Conservation (phyloP, 1,140 invertebrate species). For the Contarinia nasturtii region DNA sequence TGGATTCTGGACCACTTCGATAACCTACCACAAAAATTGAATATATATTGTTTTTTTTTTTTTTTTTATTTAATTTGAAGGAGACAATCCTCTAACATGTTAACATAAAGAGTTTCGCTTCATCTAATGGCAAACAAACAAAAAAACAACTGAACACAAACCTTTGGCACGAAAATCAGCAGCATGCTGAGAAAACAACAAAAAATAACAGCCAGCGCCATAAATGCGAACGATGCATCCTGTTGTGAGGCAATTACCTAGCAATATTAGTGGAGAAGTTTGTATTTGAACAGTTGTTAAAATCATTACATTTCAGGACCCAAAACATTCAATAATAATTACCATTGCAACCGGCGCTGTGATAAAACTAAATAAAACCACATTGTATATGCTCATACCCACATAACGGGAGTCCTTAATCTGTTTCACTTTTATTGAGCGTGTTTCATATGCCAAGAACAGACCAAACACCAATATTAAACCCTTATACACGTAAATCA, state of each 20-base stretch:
- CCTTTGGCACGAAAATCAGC: slow-evolving; percentile 90
- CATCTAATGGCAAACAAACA: no score
- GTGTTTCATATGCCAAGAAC: slow-evolving; percentile 93
- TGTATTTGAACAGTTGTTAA: no score
- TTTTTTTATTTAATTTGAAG: no score
- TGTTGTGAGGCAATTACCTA: slow-evolving; percentile 86
- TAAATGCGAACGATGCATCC: slow-evolving; percentile 93
- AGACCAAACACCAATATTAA: slow-evolving; percentile 89
- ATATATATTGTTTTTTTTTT: not conserved
- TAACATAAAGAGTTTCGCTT: no score
- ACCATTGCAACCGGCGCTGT: slow-evolving; percentile 94
- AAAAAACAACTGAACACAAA: slow-evolving; percentile 22
- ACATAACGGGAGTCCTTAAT: slow-evolving; percentile 94
- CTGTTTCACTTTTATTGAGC: slow-evolving; percentile 85
- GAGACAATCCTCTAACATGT: no score
- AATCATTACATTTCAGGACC: no score
- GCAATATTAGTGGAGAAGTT: no score
- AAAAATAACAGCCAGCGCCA: slow-evolving; percentile 85
- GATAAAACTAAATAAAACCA: slow-evolving; percentile 91
- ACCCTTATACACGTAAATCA: slow-evolving; percentile 93
- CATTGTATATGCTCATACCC: slow-evolving; percentile 98
- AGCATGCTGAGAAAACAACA: slow-evolving; percentile 95
- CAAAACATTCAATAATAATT: no score
- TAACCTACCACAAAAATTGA: slow-evolving; percentile 32
- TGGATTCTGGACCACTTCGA: slow-evolving; percentile 66